Percentiles rank a stretch among this genome's conserved stretches.
phyloP scores from a whole-genome alignment of 1,140 invertebrate genomes.

The Drosophila funebris region DNA sequence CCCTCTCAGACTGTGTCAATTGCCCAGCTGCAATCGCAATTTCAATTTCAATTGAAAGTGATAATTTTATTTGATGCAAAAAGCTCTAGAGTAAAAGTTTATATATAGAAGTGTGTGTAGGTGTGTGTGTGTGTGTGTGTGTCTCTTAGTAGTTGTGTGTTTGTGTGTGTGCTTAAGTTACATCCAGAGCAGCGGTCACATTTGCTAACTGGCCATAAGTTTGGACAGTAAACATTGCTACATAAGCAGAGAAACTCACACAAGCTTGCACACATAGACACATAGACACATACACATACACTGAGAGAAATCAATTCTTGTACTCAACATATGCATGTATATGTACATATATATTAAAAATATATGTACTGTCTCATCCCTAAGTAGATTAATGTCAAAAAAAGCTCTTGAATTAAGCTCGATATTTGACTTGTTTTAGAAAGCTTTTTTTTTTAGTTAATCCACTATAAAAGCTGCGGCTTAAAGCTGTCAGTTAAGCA shows the following conservation, averaged over 20 bases:
- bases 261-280: conserved; percentile 37
- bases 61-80: conserved; percentile 70
- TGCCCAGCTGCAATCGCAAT: conserved; percentile 42
- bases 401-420: too few species aligned
- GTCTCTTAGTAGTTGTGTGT: neutral
- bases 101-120: neutral
- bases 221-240: conserved; percentile 3
- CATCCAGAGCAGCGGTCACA: conserved; percentile 6
- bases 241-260: neutral
- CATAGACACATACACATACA: conserved; percentile 34
- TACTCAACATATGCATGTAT: too few species aligned
- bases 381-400: too few species aligned
- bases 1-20: conserved; percentile 35
- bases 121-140: neutral
- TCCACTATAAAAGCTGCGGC: too few species aligned
- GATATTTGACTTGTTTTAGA: too few species aligned
- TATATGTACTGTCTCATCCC: too few species aligned
- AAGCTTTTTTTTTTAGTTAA: too few species aligned
- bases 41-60: conserved; percentile 74
- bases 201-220: conserved; percentile 17
- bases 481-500: too few species aligned
- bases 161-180: neutral
- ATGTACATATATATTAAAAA: too few species aligned
- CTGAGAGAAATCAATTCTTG: neutral
- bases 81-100: neutral